Percentiles rank a stretch among this genome's conserved stretches.
Conservation (phyloP, 2,797 vertebrate genomes). For the Bryconaethiops microstoma region DNA sequence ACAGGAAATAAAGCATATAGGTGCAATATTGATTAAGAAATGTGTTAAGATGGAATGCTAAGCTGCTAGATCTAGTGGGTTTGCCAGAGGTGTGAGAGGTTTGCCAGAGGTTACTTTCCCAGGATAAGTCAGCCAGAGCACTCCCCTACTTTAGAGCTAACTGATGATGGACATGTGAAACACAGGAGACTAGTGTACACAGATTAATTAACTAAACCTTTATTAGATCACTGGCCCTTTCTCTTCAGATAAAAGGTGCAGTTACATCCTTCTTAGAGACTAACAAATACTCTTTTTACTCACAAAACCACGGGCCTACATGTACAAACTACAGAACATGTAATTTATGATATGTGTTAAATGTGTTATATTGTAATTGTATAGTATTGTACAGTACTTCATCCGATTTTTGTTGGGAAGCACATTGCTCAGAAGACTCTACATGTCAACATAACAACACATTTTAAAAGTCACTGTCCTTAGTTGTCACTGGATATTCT, state of each 20-base stretch:
- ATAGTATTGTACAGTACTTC: neutral
- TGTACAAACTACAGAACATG: too few relatives aligned
- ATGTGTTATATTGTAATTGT: neutral
- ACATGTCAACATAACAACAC: conserved; percentile 35
- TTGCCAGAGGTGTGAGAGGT: conserved; percentile 12
- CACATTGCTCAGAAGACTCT: neutral
- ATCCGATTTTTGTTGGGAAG: neutral
- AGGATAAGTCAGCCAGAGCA: conserved; percentile 4
- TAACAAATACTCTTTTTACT: too few relatives aligned
- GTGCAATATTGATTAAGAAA: conserved; percentile 38
- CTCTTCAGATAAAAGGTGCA: neutral
- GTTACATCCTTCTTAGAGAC: neutral
- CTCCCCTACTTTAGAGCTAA: neutral
- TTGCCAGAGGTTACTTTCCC: too few relatives aligned
- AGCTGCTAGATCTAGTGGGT: conserved; percentile 7
- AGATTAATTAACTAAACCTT: neutral
- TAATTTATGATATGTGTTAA: neutral
- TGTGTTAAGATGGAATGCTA: conserved; percentile 22
- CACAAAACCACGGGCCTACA: too few relatives aligned
- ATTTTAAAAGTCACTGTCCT: conserved; percentile 34
- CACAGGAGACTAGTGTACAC: neutral
- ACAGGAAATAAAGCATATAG: conserved; percentile 2
- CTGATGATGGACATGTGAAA: neutral
- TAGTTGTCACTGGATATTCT: conserved; percentile 13
- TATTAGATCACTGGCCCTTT: too few relatives aligned